Evolutionary conservation across 2,888 invertebrate species (phyloP), one percentile per base, ranked within the genome.

Genomic region (Rhagophthalmus giganteus): DNA sequence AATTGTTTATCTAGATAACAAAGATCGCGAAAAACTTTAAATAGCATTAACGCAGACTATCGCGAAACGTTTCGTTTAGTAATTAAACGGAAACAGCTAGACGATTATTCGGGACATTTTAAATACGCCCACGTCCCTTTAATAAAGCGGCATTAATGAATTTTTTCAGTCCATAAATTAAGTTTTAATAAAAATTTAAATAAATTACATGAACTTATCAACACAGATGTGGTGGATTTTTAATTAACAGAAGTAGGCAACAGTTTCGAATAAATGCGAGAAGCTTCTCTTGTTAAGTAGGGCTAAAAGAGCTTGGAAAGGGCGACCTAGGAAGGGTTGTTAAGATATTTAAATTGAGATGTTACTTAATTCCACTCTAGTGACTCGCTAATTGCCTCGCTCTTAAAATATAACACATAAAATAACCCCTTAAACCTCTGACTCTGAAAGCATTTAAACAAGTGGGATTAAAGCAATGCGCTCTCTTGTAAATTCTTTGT

Each of bases 281-380:
- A 59, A 57, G 41, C 41, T 47, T 38, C 37, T 53, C 47, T 34
- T 52, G 53, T 47, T 53, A 53, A 41, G 46, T 54, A 47, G 53
- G 47, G 55, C 48, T 50, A 46, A 46, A 54, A 48, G 53, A 57
- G 55, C 54, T 57, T 59, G 55, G 50, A 59, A 63, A 59, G 61
- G 65, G 62, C 32, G 57, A 55, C 57, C 57, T 59, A 53, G 56
- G 55, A 55, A 62, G 65, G 65, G 64, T 59, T 65, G 62, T 66
- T 67, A 69, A 70, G 71, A 70, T 74, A 73, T 73, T 73, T 73
- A 73, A 74, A 74, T 73, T 71, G 71, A 74, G 73, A 73, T 73
- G 73, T 73, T 72, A 68, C 70, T 72, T 72, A 73, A 73, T 74
- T 74, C 71, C 66, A 67, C 70, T 70, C 72, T 68, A 73, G 71